phyloP scores from a whole-genome alignment of 2,113 vertebrate species.

The Brienomyrus brachyistius region DNA sequence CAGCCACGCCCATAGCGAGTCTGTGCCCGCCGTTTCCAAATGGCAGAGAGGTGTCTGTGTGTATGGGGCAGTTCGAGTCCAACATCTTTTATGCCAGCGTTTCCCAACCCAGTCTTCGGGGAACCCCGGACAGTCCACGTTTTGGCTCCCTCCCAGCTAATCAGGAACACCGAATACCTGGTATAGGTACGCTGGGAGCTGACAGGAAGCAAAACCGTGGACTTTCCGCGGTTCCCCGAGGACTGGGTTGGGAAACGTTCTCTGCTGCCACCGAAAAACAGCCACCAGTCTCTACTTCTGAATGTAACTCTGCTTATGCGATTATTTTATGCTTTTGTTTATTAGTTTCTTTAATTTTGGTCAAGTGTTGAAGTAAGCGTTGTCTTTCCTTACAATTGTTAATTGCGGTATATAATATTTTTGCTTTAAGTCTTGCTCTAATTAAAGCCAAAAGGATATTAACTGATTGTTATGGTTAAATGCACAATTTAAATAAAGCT shows the following conservation, averaged over 20 bases:
- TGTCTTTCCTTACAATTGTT: background rate
- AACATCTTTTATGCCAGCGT: background rate
- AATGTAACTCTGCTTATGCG: background rate
- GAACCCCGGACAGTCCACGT: too few relatives aligned
- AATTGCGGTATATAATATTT: constrained; percentile 52
- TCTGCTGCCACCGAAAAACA: background rate
- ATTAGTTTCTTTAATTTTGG: background rate
- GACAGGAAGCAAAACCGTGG: too few relatives aligned
- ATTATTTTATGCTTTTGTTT: background rate
- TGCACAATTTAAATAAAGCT: constrained; percentile 87
- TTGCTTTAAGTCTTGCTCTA: constrained; percentile 69
- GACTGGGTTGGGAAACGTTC: background rate
- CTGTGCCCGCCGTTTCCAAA: background rate
- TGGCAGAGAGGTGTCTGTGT: background rate
- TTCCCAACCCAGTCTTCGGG: too few relatives aligned
- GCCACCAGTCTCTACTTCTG: background rate
- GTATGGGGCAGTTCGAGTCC: background rate
- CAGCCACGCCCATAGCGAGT: background rate
- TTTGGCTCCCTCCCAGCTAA: too few relatives aligned
- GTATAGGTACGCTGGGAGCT: too few relatives aligned
- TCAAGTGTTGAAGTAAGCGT: background rate
- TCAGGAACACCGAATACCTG: too few relatives aligned
- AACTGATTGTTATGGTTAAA: constrained; percentile 68
- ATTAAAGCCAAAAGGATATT: constrained; percentile 69
- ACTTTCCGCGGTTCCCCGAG: too few relatives aligned